phyloP scores from a whole-genome alignment of 2,888 invertebrate species.

The Strigamia maritima region DNA sequence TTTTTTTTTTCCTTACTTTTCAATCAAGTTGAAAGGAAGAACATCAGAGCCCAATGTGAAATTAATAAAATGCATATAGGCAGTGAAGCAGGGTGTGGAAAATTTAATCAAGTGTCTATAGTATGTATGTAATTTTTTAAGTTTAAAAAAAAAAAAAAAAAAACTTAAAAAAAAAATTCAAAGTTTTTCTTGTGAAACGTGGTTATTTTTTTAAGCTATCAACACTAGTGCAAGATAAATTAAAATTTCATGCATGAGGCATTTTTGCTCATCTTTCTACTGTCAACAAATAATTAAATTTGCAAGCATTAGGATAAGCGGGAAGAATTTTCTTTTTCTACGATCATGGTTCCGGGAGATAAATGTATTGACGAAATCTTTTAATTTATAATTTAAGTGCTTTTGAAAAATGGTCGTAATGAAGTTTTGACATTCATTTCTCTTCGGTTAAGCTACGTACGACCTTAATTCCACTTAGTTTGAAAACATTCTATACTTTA shows the following conservation, averaged over 20 bases:
- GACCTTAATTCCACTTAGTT: too few relatives aligned
- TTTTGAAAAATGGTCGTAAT: too few relatives aligned
- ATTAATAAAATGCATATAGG: background rate
- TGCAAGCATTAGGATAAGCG: background rate
- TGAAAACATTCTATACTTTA: too few relatives aligned
- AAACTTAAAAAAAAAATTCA: too few relatives aligned
- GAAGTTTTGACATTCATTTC: too few relatives aligned
- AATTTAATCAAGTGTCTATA: background rate
- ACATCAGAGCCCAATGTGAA: background rate
- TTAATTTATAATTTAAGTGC: too few relatives aligned
- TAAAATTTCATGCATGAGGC: background rate
- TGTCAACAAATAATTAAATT: background rate
- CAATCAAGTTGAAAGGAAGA: background rate
- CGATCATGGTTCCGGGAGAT: background rate
- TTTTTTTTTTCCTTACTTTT: background rate
- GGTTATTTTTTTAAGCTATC: background rate
- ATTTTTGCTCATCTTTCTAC: background rate
- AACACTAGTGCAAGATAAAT: background rate
- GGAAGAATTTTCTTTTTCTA: background rate
- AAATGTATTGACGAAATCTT: background rate
- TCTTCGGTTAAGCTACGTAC: too few relatives aligned
- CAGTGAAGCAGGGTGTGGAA: background rate
- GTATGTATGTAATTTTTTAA: background rate
- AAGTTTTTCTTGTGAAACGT: background rate
- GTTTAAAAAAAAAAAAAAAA: background rate